phyloP scores from a whole-genome alignment of 2,888 invertebrate genomes.

The Rutpela maculata region DNA sequence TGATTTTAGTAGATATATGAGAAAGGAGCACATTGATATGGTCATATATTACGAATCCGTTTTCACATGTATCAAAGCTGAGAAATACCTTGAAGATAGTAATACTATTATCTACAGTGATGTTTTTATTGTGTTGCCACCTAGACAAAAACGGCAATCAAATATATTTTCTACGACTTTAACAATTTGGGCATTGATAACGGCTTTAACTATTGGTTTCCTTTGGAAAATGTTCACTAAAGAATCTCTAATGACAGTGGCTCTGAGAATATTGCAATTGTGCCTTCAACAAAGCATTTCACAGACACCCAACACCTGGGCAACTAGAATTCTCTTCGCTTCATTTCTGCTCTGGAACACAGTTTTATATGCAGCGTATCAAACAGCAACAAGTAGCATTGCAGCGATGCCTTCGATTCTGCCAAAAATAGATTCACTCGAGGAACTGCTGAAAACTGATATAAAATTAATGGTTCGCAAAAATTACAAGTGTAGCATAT shows the following conservation, averaged over 20 bases:
- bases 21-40: not conserved
- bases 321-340: conserved; percentile 1
- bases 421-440: not conserved
- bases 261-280: not conserved
- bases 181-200: not conserved
- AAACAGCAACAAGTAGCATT: conserved; percentile 7
- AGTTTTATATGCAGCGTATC: not conserved
- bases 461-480: conserved; percentile 4
- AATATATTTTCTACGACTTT: not conserved
- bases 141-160: not conserved
- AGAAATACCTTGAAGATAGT: not conserved
- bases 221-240: not conserved
- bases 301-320: not conserved
- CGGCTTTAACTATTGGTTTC: not conserved
- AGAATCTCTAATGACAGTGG: not conserved
- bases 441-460: conserved; percentile 7
- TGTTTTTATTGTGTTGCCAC: not conserved
- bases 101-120: not conserved
- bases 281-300: not conserved
- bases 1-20: not conserved
- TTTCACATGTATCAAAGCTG: not conserved
- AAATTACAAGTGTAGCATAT: no score
- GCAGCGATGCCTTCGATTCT: not conserved
- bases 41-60: not conserved
- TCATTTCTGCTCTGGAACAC: not conserved